Conservation (phyloP, 2,797 vertebrate genomes). For the Lepilemur septentrionalis region DNA sequence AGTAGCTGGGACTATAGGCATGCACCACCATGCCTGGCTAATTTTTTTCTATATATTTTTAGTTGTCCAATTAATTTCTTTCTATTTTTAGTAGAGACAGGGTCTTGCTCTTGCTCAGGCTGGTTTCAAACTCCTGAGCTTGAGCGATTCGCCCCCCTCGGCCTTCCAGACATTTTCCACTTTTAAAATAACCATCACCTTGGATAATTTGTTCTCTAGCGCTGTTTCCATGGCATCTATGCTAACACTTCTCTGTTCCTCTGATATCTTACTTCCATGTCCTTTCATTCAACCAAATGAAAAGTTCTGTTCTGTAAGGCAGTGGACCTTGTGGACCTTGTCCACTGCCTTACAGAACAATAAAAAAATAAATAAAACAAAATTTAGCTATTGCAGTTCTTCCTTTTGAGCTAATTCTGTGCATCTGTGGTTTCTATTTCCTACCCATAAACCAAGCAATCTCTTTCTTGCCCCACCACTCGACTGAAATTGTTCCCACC, state of each 20-base stretch:
- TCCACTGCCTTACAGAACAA: neutral
- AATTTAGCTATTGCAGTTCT: neutral
- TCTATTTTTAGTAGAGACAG: no score
- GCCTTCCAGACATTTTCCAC: neutral
- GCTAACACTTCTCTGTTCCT: neutral
- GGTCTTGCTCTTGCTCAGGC: no score
- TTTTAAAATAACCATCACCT: neutral
- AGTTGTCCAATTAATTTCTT: no score
- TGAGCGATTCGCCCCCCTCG: no score
- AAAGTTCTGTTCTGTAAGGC: no score
- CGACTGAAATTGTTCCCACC: neutral
- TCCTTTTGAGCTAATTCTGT: neutral
- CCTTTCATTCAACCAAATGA: neutral
- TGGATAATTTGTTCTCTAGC: neutral
- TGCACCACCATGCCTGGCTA: no score
- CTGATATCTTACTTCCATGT: neutral
- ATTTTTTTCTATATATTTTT: no score
- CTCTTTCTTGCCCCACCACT: neutral
- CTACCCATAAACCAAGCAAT: neutral
- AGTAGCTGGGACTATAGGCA: no score
- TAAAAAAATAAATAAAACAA: neutral
- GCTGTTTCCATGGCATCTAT: neutral
- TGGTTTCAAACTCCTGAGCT: no score
- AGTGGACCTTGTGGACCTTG: no score
- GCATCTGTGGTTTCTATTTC: neutral